These are phyloP conservation scores for Prosapia bicincta DNA, from an alignment of 2,888 invertebrate species.

Conservation along the genomic window DNA sequence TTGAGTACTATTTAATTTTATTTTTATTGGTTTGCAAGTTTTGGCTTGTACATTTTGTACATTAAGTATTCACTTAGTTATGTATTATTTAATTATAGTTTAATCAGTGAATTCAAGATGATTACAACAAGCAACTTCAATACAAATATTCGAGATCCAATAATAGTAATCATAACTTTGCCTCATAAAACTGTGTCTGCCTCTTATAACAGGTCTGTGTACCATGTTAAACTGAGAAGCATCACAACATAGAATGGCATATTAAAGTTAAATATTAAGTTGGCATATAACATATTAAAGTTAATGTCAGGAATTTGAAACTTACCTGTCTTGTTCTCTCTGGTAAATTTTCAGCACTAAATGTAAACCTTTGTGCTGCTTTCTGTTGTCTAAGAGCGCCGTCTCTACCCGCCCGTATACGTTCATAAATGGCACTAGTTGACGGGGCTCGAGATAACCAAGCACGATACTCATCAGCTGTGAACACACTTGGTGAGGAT, in stretches of 20 bases:
- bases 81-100: too few species aligned
- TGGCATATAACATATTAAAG: background rate
- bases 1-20: too few species aligned
- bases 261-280: too few species aligned
- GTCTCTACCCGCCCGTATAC: constrained; percentile 78
- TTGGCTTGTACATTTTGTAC: too few species aligned
- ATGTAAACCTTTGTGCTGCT: constrained; percentile 73
- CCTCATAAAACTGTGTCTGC: too few species aligned
- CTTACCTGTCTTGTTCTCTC: constrained; percentile 61
- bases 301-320: constrained; percentile 28
- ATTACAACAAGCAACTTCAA: too few species aligned
- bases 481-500: constrained; percentile 62
- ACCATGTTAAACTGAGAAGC: background rate
- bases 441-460: constrained; percentile 83
- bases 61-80: too few species aligned
- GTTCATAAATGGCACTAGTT: constrained; percentile 89
- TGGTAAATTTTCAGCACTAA: constrained; percentile 79
- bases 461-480: constrained; percentile 88
- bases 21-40: too few species aligned
- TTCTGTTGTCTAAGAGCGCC: constrained; percentile 49
- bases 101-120: too few species aligned
- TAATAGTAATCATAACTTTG: too few species aligned
- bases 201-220: background rate
- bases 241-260: background rate
- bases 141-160: too few species aligned